Percentiles rank a stretch among this genome's conserved stretches.
Evolutionary conservation across 2,888 invertebrate species (phyloP).

Genomic region (Panzeria rudis): DNA sequence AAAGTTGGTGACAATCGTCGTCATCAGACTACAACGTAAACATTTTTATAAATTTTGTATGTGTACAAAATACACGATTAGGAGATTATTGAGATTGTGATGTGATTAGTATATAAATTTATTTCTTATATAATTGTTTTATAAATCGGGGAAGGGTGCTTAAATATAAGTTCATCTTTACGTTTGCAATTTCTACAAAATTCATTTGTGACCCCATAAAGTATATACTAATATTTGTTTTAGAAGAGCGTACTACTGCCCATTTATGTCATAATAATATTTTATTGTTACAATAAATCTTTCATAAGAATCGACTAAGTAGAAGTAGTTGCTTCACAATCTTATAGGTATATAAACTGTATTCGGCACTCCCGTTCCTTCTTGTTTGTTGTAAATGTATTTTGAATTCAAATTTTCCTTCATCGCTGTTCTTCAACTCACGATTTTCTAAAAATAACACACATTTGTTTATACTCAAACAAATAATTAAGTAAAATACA

Average conservation of each 20-base stretch:
- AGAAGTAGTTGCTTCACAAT: not conserved
- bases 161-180: not conserved
- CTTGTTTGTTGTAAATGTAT: not conserved
- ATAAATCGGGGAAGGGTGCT: not conserved
- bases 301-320: too few relatives aligned
- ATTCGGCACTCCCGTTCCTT: not conserved
- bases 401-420: not conserved
- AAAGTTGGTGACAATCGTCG: slow-evolving; percentile 20
- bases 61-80: slow-evolving; percentile 47
- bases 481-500: not conserved
- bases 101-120: slow-evolving; percentile 47
- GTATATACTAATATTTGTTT: too few relatives aligned
- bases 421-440: slow-evolving; percentile 18
- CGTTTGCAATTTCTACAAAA: not conserved
- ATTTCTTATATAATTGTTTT: slow-evolving; percentile 26
- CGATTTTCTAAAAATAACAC: slow-evolving; percentile 35
- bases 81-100: slow-evolving; percentile 20
- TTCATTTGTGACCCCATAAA: not conserved
- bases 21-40: slow-evolving; percentile 18
- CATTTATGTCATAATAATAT: too few relatives aligned
- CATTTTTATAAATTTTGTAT: slow-evolving; percentile 15
- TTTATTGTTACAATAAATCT: too few relatives aligned
- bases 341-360: not conserved
- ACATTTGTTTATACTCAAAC: slow-evolving; percentile 18
- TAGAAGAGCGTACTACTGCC: too few relatives aligned